phyloP scores from a whole-genome alignment of 2,888 invertebrate species.

The Drosophila birchii region DNA sequence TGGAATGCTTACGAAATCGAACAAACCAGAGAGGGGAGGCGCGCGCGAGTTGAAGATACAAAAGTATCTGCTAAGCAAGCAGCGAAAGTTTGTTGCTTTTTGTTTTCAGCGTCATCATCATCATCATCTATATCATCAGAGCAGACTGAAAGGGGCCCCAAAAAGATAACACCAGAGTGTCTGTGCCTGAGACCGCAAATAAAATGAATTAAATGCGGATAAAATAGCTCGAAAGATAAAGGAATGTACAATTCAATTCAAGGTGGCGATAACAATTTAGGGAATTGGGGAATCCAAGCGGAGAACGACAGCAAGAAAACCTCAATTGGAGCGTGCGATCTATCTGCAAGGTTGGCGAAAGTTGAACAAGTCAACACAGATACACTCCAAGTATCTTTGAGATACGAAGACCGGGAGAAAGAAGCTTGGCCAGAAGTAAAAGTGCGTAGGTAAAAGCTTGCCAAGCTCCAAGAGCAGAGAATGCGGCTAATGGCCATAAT shows the following conservation, averaged over 20 bases:
- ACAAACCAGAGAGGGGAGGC: slow-evolving; percentile 1
- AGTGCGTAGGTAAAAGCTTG: slow-evolving; percentile 74
- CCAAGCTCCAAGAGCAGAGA: slow-evolving; percentile 24
- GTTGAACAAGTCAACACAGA: slow-evolving; percentile 40
- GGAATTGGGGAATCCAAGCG: slow-evolving; percentile 26
- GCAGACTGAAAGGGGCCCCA: slow-evolving; percentile 61
- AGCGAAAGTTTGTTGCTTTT: slow-evolving; percentile 59
- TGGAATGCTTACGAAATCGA: slow-evolving; percentile 47
- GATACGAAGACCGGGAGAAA: slow-evolving; percentile 5
- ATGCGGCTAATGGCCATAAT: slow-evolving; percentile 68
- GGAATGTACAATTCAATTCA: slow-evolving; percentile 46
- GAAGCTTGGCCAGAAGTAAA: slow-evolving; percentile 49
- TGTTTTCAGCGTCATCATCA: slow-evolving; percentile 35
- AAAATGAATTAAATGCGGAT: slow-evolving; percentile 51
- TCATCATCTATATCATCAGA: slow-evolving; percentile 32
- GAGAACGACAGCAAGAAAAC: slow-evolving; percentile 38
- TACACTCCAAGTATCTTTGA: slow-evolving; percentile 22
- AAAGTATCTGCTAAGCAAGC: slow-evolving; percentile 54
- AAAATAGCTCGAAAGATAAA: slow-evolving; percentile 24
- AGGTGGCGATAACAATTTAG: slow-evolving; percentile 44
- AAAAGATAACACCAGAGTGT: slow-evolving; percentile 13
- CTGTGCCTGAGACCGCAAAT: slow-evolving; percentile 24
- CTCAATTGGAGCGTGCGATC: slow-evolving; percentile 75
- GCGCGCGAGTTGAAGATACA: slow-evolving; percentile 13
- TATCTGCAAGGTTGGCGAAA: slow-evolving; percentile 61